These are phyloP conservation scores for Delichon dasypus DNA, from an alignment of 2,797 vertebrate species.

Conservation along the genomic window DNA sequence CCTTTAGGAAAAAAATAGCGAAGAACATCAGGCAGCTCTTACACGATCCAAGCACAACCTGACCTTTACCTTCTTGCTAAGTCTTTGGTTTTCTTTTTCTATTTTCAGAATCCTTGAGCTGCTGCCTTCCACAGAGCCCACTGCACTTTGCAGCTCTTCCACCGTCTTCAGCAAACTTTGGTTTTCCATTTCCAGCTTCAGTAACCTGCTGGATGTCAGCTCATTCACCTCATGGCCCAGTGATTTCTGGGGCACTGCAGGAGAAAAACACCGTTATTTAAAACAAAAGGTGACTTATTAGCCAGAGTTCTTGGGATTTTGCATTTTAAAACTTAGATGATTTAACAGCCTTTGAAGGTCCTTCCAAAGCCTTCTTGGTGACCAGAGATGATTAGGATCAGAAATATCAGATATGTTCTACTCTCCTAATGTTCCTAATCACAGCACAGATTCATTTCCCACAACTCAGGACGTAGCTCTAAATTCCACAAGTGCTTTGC, in stretches of 20 bases:
- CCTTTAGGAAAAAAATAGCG: neutral
- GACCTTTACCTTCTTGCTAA: conserved; percentile 85
- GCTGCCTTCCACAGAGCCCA: conserved; percentile 77
- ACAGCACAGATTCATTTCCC: neutral
- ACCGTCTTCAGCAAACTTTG: conserved; percentile 92
- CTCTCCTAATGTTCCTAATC: neutral
- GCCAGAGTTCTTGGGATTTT: neutral
- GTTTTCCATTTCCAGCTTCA: conserved; percentile 98
- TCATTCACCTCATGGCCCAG: conserved; percentile 96
- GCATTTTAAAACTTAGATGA: neutral
- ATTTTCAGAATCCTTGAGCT: conserved; percentile 82
- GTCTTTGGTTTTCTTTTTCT: conserved; percentile 90
- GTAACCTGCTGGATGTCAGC: conserved; percentile 90
- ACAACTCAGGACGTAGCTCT: neutral
- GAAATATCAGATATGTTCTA: neutral
- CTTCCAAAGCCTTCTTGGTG: neutral
- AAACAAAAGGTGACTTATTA: neutral
- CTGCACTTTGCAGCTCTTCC: conserved; percentile 85
- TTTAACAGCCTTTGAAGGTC: neutral
- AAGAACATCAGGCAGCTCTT: neutral
- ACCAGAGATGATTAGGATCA: neutral
- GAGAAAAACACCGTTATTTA: neutral
- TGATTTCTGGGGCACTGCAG: conserved; percentile 89
- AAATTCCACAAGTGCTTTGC: neutral
- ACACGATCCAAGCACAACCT: neutral